Percentiles rank a stretch among this genome's conserved stretches.
Conservation (phyloP, 2,797 vertebrate species). For the Selene dorsalis region DNA sequence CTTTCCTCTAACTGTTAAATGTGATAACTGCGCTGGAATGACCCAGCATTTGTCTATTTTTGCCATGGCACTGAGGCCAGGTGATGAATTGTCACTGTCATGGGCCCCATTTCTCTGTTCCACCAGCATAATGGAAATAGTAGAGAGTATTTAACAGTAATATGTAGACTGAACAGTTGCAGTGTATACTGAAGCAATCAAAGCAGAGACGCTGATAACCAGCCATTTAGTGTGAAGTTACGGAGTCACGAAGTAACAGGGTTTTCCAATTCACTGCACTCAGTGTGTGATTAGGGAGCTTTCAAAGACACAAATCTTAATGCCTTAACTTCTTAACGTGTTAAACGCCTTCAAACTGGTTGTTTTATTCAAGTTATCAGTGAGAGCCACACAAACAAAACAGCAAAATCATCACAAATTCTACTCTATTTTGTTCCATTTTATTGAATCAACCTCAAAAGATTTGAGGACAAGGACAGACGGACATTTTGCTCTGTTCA, state of each 20-base stretch:
- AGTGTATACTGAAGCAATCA: slow-evolving; percentile 52
- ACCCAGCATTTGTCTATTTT: slow-evolving; percentile 31
- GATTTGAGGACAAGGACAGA: slow-evolving; percentile 52
- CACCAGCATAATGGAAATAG: slow-evolving; percentile 49
- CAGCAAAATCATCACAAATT: slow-evolving; percentile 29
- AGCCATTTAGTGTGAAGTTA: slow-evolving; percentile 51
- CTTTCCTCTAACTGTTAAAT: slow-evolving; percentile 26
- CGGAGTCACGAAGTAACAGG: slow-evolving; percentile 40
- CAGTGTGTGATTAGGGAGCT: slow-evolving; percentile 49
- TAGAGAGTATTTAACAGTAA: slow-evolving; percentile 43
- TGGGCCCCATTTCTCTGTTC: slow-evolving; percentile 37
- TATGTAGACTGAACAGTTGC: slow-evolving; percentile 53
- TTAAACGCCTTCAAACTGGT: slow-evolving; percentile 33
- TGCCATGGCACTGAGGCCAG: slow-evolving; percentile 5
- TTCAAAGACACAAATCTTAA: slow-evolving; percentile 56
- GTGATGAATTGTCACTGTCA: slow-evolving; percentile 53
- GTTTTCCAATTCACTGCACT: slow-evolving; percentile 60
- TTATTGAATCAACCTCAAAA: slow-evolving; percentile 25
- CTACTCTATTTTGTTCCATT: slow-evolving; percentile 4
- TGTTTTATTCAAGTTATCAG: slow-evolving; percentile 33
- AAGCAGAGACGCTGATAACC: slow-evolving; percentile 48
- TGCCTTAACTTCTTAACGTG: too few species aligned
- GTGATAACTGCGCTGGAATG: slow-evolving; percentile 10
- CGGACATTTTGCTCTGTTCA: slow-evolving; percentile 43
- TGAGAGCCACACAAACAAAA: slow-evolving; percentile 37